A percentile compares a stretch with the other conserved stretches of the same genome.
phyloP scores from a whole-genome alignment of 2,113 vertebrate species.

The Macquaria australasica region DNA sequence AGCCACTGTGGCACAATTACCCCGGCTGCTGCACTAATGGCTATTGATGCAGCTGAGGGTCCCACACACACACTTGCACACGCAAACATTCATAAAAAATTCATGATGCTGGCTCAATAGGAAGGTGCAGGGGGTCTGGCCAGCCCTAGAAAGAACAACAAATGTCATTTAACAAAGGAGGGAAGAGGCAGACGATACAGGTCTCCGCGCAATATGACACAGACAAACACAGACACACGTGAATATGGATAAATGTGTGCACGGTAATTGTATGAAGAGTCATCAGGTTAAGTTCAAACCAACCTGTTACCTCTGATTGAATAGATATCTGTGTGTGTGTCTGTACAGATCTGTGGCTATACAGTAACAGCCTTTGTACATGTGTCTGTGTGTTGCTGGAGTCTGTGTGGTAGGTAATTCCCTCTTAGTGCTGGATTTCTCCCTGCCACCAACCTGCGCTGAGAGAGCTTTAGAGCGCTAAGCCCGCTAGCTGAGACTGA shows the following conservation, averaged over 20 bases:
- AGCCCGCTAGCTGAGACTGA: constrained; percentile 75
- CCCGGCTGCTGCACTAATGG: constrained; percentile 83
- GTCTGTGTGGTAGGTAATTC: constrained; percentile 71
- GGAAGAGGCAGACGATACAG: constrained; percentile 41
- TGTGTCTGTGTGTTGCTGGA: constrained; percentile 40
- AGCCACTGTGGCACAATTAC: constrained; percentile 82
- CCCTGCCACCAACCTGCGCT: constrained; percentile 59
- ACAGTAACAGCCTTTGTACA: constrained; percentile 15
- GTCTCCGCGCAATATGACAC: background rate
- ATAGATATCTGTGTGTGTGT: background rate
- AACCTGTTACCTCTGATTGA: background rate
- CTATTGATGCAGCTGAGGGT: constrained; percentile 79
- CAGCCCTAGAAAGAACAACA: constrained; percentile 71
- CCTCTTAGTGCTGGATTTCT: constrained; percentile 75
- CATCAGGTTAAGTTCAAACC: background rate
- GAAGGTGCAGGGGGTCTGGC: constrained; percentile 71
- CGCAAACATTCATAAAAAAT: constrained; percentile 82
- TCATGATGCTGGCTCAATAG: constrained; percentile 77
- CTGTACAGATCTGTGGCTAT: background rate
- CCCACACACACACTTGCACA: constrained; percentile 56
- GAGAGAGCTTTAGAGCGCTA: constrained; percentile 74
- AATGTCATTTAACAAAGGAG: constrained; percentile 73
- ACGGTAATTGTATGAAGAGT: background rate
- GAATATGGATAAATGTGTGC: background rate
- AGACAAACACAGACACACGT: background rate